These are phyloP conservation scores for Cotesia glomerata DNA, from an alignment of 1,140 invertebrate species.

Conservation along the genomic window DNA sequence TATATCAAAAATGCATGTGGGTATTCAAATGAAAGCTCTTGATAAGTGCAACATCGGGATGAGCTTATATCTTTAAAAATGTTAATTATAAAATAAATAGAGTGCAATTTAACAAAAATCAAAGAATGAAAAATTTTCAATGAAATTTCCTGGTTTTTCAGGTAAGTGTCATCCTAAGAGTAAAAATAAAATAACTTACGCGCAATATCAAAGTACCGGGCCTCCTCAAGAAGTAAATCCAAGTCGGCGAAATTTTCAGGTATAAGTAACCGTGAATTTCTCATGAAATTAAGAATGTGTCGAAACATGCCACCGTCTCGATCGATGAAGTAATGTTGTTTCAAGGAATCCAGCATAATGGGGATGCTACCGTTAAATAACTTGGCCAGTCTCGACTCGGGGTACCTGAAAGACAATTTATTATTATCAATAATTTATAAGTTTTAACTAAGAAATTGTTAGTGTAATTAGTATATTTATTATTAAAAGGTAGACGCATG, in stretches of 20 bases:
- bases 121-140: background rate
- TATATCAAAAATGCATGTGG: too few species aligned
- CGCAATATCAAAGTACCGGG: constrained; percentile 88
- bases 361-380: constrained; percentile 97
- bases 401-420: constrained; percentile 73
- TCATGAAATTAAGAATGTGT: constrained; percentile 94
- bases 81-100: too few species aligned
- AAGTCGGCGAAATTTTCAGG: constrained; percentile 87
- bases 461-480: too few species aligned
- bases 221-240: constrained; percentile 91
- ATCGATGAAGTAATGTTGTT: constrained; percentile 98
- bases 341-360: constrained; percentile 93
- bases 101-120: too few species aligned
- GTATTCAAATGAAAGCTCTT: too few species aligned
- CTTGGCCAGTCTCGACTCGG: constrained; percentile 88
- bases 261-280: constrained; percentile 85
- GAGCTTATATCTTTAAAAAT: too few species aligned
- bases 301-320: constrained; percentile 94
- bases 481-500: too few species aligned
- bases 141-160: too few species aligned
- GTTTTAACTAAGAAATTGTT: too few species aligned
- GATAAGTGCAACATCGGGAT: too few species aligned
- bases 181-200: constrained; percentile 68
- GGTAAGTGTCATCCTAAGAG: too few species aligned
- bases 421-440: too few species aligned